Evolutionary conservation across 2,888 invertebrate species (phyloP).

Genomic region (Polyploca ridens): DNA sequence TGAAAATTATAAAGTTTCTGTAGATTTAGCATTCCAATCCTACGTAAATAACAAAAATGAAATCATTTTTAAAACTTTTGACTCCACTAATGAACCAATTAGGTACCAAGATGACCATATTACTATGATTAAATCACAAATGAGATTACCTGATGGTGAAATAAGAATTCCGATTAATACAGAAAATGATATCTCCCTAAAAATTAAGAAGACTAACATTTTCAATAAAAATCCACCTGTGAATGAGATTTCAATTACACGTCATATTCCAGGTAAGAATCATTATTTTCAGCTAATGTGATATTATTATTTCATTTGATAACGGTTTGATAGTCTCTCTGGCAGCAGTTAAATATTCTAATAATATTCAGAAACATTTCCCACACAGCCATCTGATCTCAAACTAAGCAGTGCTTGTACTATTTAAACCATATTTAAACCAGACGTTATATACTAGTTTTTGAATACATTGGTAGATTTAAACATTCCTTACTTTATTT

Average conservation of each 20-base stretch:
- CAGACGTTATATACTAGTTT: no score
- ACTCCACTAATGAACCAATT: constrained; percentile 31
- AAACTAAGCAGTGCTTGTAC: no score
- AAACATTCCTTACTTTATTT: no score
- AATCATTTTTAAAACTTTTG: constrained; percentile 52
- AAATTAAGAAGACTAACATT: constrained; percentile 36
- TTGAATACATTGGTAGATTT: no score
- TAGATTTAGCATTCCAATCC: constrained; percentile 60
- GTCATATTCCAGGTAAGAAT: not conserved
- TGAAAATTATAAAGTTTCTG: constrained; percentile 22
- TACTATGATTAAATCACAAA: constrained; percentile 46
- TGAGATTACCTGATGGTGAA: constrained; percentile 44
- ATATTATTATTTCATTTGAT: no score
- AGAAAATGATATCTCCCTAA: constrained; percentile 49
- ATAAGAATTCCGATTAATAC: constrained; percentile 57
- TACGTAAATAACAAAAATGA: constrained; percentile 51
- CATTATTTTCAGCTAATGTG: no score
- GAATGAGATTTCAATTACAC: not conserved
- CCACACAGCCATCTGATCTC: no score
- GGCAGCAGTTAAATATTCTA: no score
- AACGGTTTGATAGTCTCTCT: no score
- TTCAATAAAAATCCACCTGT: constrained; percentile 14
- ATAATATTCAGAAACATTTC: no score
- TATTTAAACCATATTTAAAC: no score
- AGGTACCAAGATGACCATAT: constrained; percentile 41